phyloP scores from a whole-genome alignment of 2,113 vertebrate genomes.

The Tetrao urogallus region DNA sequence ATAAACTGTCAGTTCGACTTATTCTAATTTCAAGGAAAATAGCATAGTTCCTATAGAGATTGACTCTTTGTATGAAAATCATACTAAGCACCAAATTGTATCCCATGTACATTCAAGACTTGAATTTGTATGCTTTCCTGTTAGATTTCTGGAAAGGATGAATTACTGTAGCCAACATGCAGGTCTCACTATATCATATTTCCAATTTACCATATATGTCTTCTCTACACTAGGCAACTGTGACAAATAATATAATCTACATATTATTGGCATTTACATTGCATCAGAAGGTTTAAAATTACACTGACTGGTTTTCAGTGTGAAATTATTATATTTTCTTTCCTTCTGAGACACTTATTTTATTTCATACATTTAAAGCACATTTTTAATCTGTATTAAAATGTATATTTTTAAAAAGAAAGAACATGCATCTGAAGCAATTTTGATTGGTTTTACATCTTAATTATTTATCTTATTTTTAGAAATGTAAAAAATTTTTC shows the following conservation, averaged over 20 bases:
- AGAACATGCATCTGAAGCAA: background rate
- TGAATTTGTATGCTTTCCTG: background rate
- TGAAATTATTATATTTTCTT: background rate
- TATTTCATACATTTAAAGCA: rapidly evolving
- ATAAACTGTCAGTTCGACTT: background rate
- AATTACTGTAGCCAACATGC: background rate
- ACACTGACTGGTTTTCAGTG: background rate
- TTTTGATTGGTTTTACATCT: background rate
- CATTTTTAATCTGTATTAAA: background rate
- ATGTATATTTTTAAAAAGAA: background rate
- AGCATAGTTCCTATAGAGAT: background rate
- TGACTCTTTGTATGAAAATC: background rate
- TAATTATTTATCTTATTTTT: background rate
- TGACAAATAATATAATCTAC: background rate
- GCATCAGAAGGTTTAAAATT: background rate
- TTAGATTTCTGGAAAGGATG: background rate
- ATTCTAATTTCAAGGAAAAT: background rate
- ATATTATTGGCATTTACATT: background rate
- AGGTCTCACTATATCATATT: background rate
- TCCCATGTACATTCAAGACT: background rate
- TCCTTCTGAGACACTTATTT: background rate
- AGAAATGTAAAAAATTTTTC: background rate
- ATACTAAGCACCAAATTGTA: background rate
- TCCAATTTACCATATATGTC: background rate
- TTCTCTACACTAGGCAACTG: background rate